These are phyloP conservation scores for Gobius niger DNA, from an alignment of 2,113 vertebrate genomes.

Conservation along the genomic window DNA sequence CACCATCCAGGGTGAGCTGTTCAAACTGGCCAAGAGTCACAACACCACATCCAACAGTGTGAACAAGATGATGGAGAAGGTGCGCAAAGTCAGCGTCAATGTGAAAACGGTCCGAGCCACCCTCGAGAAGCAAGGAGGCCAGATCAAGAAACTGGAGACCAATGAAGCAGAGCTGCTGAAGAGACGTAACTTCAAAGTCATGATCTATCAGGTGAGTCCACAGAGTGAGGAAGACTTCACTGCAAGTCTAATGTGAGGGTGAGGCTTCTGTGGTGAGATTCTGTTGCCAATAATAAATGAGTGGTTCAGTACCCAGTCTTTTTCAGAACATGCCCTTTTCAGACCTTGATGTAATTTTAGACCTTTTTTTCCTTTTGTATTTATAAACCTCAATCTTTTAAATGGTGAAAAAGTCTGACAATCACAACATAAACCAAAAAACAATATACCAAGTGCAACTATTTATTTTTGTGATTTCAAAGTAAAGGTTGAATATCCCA, in stretches of 20 bases:
- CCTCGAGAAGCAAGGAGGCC: conserved; percentile 93
- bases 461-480: no score
- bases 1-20: conserved; percentile 91
- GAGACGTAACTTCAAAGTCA: conserved; percentile 98
- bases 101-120: conserved; percentile 93
- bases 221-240: no score
- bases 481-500: background rate
- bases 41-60: conserved; percentile 91
- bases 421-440: no score
- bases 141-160: conserved; percentile 96
- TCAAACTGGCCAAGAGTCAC: conserved; percentile 90
- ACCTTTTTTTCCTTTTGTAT: no score
- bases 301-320: no score
- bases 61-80: conserved; percentile 95
- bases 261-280: background rate
- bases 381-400: no score
- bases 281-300: background rate
- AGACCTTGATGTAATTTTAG: no score
- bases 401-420: no score
- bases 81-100: conserved; percentile 96
- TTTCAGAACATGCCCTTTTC: no score
- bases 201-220: conserved; percentile 92
- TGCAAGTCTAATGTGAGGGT: background rate
- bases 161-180: conserved; percentile 94
- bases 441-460: no score